Evolutionary conservation across 1,140 invertebrate genomes (phyloP).

Genomic region (Argopecten irradians): DNA sequence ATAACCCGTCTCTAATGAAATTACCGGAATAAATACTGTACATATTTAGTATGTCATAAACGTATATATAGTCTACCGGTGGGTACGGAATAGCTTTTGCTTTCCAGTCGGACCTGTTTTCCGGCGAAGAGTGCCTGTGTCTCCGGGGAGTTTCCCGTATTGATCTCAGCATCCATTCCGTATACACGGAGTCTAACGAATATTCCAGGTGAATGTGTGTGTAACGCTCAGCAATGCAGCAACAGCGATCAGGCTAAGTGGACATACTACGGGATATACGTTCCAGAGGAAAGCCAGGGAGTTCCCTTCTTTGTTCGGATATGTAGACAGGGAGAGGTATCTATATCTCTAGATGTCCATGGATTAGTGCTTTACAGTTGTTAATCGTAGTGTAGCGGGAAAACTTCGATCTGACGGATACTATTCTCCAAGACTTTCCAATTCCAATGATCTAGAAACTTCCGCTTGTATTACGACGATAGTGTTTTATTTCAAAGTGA

Average conservation of each 20-base stretch:
- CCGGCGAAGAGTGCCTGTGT: not conserved
- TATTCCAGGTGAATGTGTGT: constrained; percentile 13
- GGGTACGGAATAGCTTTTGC: not conserved
- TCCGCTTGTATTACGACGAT: not conserved
- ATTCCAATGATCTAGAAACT: not conserved
- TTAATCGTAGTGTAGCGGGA: not conserved
- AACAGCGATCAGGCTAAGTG: not conserved
- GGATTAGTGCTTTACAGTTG: not conserved
- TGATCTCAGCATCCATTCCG: not conserved
- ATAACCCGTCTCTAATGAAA: not conserved
- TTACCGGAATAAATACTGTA: not conserved
- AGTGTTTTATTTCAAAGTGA: not conserved
- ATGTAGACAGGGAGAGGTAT: not conserved
- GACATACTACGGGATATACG: not conserved
- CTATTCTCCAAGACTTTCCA: not conserved
- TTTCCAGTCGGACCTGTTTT: not conserved
- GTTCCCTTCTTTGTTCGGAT: not conserved
- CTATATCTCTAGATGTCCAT: not conserved
- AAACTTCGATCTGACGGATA: not conserved
- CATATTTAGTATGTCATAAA: not conserved
- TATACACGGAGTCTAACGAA: not conserved
- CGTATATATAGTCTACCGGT: not conserved
- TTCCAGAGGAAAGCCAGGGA: not conserved
- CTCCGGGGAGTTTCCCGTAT: not conserved
- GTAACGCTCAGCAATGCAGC: constrained; percentile 2